Evolutionary conservation across 1,140 invertebrate species (phyloP).

Genomic region (Heliconius melpomene): DNA sequence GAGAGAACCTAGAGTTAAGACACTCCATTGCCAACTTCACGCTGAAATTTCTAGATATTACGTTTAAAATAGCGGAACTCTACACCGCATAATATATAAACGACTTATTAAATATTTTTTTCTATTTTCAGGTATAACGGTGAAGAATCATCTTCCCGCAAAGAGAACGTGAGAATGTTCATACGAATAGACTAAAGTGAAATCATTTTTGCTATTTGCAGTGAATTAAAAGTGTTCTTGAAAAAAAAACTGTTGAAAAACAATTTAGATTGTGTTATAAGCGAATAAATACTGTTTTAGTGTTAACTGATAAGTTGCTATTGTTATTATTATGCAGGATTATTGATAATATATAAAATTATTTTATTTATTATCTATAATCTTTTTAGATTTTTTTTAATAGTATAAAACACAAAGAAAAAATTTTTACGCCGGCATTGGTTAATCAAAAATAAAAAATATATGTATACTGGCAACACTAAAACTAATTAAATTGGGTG

Average conservation of each 20-base stretch:
- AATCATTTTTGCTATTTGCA: background rate
- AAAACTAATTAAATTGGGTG: background rate
- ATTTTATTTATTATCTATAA: too few relatives aligned
- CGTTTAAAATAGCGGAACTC: too few relatives aligned
- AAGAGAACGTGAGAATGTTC: slow-evolving; percentile 32
- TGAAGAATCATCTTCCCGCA: slow-evolving; percentile 14
- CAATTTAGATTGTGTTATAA: background rate
- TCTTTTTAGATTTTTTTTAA: too few relatives aligned
- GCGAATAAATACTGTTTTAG: background rate
- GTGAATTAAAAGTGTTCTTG: background rate
- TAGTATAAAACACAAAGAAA: too few relatives aligned
- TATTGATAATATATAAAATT: background rate
- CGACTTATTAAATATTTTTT: slow-evolving; percentile 14
- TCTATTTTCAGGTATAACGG: slow-evolving; percentile 30
- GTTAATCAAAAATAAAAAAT: background rate
- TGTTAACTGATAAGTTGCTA: background rate
- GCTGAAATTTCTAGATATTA: too few relatives aligned
- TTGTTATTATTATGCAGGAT: background rate
- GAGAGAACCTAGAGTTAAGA: too few relatives aligned
- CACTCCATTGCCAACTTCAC: too few relatives aligned
- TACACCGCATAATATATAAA: background rate
- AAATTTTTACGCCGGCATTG: background rate
- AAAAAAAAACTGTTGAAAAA: background rate
- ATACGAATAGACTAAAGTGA: slow-evolving; percentile 30
- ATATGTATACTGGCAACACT: background rate